A percentile compares a stretch with the other conserved stretches of the same genome.
Evolutionary conservation across 1,140 invertebrate genomes (phyloP).

Genomic region (Drosophila suzukii): DNA sequence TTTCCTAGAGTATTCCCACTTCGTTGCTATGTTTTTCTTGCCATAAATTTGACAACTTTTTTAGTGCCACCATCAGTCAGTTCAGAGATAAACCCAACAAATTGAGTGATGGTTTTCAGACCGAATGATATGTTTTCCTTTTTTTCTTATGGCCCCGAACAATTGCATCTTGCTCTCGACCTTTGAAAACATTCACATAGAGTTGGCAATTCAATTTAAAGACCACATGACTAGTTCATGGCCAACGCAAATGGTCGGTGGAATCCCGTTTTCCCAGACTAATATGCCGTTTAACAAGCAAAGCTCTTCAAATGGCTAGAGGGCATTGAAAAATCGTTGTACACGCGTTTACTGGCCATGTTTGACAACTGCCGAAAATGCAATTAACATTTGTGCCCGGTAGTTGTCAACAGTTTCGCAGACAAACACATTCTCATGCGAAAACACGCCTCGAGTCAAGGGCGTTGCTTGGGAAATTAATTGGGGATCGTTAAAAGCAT

Average conservation of each 20-base stretch:
- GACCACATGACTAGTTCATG: slow-evolving; percentile 25
- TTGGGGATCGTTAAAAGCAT: not conserved
- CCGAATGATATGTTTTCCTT: slow-evolving; percentile 5
- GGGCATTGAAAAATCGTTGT: slow-evolving; percentile 59
- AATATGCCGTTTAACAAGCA: slow-evolving; percentile 41
- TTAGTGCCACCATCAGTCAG: slow-evolving; percentile 18
- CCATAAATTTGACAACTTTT: slow-evolving; percentile 47
- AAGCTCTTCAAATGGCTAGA: slow-evolving; percentile 25
- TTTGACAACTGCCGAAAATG: slow-evolving; percentile 79
- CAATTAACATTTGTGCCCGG: slow-evolving; percentile 80
- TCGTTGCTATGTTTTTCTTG: not conserved
- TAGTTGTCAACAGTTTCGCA: slow-evolving; percentile 50
- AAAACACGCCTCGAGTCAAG: slow-evolving; percentile 5
- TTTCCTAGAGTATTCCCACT: slow-evolving; percentile 18
- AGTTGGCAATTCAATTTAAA: slow-evolving; percentile 52
- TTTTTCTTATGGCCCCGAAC: slow-evolving; percentile 1
- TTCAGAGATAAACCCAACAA: slow-evolving; percentile 47
- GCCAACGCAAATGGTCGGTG: slow-evolving; percentile 19
- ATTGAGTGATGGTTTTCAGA: slow-evolving; percentile 54
- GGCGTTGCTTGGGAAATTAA: not conserved
- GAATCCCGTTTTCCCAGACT: slow-evolving; percentile 3
- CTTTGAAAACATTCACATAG: slow-evolving; percentile 1
- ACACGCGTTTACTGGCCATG: slow-evolving; percentile 63
- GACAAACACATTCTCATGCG: slow-evolving; percentile 20
- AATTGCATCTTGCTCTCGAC: slow-evolving; percentile 7